Conservation (phyloP, 2,113 vertebrate species). For the Athene noctua region DNA sequence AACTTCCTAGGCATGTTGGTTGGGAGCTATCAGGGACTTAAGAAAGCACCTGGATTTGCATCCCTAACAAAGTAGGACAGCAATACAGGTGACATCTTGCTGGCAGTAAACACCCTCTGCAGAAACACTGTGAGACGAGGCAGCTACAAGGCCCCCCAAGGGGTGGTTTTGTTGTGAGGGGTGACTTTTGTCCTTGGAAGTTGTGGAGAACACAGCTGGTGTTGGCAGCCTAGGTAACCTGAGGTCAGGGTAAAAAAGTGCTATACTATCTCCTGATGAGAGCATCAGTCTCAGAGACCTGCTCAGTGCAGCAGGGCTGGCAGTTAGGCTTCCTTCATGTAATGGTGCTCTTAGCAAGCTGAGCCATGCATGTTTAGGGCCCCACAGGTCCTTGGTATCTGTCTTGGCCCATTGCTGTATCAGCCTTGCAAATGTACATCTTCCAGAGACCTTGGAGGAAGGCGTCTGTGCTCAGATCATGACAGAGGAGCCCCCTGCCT, state of each 20-base stretch:
- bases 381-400: neutral
- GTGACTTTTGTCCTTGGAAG: neutral
- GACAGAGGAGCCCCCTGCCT: neutral
- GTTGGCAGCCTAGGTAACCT: neutral
- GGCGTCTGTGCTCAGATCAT: neutral
- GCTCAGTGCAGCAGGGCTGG: neutral
- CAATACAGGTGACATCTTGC: neutral
- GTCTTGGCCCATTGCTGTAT: neutral
- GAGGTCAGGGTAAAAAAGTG: neutral
- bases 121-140: neutral
- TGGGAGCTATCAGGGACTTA: accelerated
- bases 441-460: neutral
- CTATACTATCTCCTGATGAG: neutral
- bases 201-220: neutral
- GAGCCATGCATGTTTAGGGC: neutral
- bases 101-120: neutral
- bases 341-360: neutral
- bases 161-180: neutral
- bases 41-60: neutral
- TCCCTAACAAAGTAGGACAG: neutral
- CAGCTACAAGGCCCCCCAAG: accelerated
- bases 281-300: neutral
- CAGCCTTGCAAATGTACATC: neutral
- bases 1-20: neutral
- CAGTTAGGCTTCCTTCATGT: neutral